Conservation (phyloP, 2,888 invertebrate species). For the Romanomermis culicivorax region DNA sequence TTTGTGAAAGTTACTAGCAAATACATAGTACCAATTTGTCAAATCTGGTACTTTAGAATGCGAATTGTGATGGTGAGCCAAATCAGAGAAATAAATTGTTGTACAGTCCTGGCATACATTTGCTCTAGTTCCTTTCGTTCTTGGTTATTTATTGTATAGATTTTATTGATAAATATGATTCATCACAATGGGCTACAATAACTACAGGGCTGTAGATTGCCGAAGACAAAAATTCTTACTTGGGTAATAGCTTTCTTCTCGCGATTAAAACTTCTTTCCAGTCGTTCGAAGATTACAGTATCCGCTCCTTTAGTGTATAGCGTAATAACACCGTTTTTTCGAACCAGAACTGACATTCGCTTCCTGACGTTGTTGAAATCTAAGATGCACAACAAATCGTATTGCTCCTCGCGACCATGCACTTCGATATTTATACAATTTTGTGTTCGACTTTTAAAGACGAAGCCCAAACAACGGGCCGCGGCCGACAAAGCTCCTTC, state of each 20-base stretch:
- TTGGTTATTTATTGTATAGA: too few relatives aligned
- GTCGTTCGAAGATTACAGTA: conserved; percentile 82
- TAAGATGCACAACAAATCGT: conserved; percentile 84
- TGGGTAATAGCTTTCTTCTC: background rate
- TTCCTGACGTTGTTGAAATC: conserved; percentile 98
- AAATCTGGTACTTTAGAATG: too few relatives aligned
- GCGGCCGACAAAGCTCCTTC: conserved; percentile 80
- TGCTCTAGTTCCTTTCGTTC: too few relatives aligned
- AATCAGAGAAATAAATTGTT: too few relatives aligned
- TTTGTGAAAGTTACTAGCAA: too few relatives aligned
- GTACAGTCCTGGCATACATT: too few relatives aligned
- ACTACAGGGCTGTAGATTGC: too few relatives aligned
- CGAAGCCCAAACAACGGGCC: conserved; percentile 93
- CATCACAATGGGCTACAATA: too few relatives aligned
- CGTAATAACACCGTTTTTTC: conserved; percentile 34
- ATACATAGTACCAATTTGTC: too few relatives aligned
- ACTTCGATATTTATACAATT: conserved; percentile 42
- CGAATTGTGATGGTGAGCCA: too few relatives aligned
- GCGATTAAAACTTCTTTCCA: conserved; percentile 28
- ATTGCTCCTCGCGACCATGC: conserved; percentile 38
- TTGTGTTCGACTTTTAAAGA: conserved; percentile 48
- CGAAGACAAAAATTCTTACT: too few relatives aligned
- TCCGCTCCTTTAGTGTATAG: conserved; percentile 92
- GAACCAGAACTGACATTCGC: conserved; percentile 68
- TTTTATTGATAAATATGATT: too few relatives aligned